These are phyloP conservation scores for Trinectes maculatus DNA, from an alignment of 2,113 vertebrate genomes.

Conservation along the genomic window DNA sequence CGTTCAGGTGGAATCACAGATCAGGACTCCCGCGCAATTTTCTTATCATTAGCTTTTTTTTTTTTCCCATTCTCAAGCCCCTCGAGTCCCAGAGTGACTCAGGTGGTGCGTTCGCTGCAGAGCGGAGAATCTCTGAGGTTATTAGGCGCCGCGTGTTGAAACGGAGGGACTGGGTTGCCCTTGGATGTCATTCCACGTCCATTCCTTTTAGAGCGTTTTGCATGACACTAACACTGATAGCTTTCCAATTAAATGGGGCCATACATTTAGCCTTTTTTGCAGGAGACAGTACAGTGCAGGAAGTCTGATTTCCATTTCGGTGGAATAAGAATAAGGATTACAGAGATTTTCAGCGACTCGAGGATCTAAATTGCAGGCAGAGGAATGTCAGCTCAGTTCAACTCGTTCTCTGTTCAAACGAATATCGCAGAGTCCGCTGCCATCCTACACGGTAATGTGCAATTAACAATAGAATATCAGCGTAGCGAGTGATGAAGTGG, in stretches of 20 bases:
- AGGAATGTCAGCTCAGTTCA: slow-evolving; percentile 10
- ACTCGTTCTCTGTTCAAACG: slow-evolving; percentile 13
- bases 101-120: slow-evolving; percentile 11
- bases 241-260: slow-evolving; percentile 45
- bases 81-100: slow-evolving; percentile 11
- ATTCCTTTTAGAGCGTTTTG: slow-evolving; percentile 47
- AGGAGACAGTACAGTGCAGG: slow-evolving; percentile 1
- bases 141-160: slow-evolving; percentile 45
- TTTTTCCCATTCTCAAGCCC: not conserved
- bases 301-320: slow-evolving; percentile 54
- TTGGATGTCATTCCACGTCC: slow-evolving; percentile 45
- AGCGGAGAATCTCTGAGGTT: slow-evolving; percentile 21
- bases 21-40: slow-evolving; percentile 5
- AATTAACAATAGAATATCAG: slow-evolving; percentile 44
- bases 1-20: slow-evolving; percentile 26
- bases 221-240: slow-evolving; percentile 53
- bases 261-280: slow-evolving; percentile 28
- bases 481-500: slow-evolving; percentile 40
- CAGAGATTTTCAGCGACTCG: slow-evolving; percentile 34
- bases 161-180: slow-evolving; percentile 4
- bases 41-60: slow-evolving; percentile 14
- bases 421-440: slow-evolving; percentile 15
- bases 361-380: slow-evolving; percentile 20
- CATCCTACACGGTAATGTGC: slow-evolving; percentile 14
- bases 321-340: slow-evolving; percentile 32